Base-by-base conservation (phyloP, 2,113 vertebrate genomes). In the Mastomys coucha region DNA sequence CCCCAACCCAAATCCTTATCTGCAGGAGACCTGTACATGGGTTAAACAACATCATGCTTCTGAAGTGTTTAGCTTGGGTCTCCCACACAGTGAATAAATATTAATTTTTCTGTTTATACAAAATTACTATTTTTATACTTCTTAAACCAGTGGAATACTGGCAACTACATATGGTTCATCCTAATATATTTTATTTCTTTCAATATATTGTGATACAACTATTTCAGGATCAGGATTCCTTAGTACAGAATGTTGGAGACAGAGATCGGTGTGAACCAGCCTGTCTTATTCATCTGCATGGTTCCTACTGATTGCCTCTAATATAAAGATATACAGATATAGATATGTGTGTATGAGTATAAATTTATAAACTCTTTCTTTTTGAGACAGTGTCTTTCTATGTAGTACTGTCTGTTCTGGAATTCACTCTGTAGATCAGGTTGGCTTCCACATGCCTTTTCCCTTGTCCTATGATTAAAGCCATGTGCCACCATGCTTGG, bases 181-280 rank as follows among this genome's bases (percentile, higher is more conserved):
- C 39, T 91, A 81, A 77, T 63, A n/a, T 81, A 73, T 77, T 88
- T 31, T 49, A 80, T 73, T 97, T 67, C 63, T 95, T 91, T 84
- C 39, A 85, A 5, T 76, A 75, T 89, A 85, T 51, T 67, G 60
- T 93, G 81, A 93, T 76, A 89, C 26, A 93, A 60, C 36, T 60
- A 73, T 90, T 94, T 95, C 76, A 95, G 63, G 65, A 89, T 56
- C n/a, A 87, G 49, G 39, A 70, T 51, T 91, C 92, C 16, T 69
- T 65, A 36, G 58, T 94, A 51, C 69, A 60, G 72, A 36, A 69
- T 49, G 86, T 7, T 82, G 33, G 85, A 94, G 95, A 85, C 67
- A 91, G 65, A 88, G 39, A 7, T 31, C 72, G 86, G 12, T 88
- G 26, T 93, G 81, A 94, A 93, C 31, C 45, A 85, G 77, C 77